Conservation (phyloP, 2,113 vertebrate genomes). For the Podiceps cristatus region DNA sequence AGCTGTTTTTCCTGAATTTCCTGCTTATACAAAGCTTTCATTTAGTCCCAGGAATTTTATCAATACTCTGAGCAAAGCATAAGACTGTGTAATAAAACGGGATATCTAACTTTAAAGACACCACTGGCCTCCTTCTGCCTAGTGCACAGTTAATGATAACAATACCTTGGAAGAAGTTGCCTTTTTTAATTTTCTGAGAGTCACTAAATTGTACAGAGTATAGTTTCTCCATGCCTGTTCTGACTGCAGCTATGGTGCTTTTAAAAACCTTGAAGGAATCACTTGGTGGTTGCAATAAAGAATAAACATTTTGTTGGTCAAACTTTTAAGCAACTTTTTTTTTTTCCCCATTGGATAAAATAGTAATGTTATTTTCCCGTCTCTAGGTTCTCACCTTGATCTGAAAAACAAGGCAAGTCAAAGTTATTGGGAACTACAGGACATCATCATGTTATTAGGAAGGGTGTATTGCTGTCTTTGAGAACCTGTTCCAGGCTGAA, state of each 20-base stretch:
- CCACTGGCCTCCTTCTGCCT: not conserved
- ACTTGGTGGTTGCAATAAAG: not conserved
- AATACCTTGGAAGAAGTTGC: not conserved
- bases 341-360: not conserved
- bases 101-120: not conserved
- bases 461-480: not conserved
- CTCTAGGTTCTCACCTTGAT: not conserved
- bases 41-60: conserved; percentile 42
- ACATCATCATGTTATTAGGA: not conserved
- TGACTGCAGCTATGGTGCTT: not conserved
- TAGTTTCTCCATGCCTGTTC: not conserved
- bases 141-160: not conserved
- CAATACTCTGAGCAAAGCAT: not conserved
- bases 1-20: conserved; percentile 43
- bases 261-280: not conserved
- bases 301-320: not conserved
- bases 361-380: not conserved
- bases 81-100: not conserved
- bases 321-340: not conserved
- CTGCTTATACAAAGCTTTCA: conserved; percentile 48
- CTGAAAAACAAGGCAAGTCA: not conserved
- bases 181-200: not conserved
- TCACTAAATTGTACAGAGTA: not conserved
- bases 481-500: not conserved
- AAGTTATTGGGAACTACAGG: not conserved